Conservation (phyloP, 2,113 vertebrate genomes). For the Panthera leo region DNA sequence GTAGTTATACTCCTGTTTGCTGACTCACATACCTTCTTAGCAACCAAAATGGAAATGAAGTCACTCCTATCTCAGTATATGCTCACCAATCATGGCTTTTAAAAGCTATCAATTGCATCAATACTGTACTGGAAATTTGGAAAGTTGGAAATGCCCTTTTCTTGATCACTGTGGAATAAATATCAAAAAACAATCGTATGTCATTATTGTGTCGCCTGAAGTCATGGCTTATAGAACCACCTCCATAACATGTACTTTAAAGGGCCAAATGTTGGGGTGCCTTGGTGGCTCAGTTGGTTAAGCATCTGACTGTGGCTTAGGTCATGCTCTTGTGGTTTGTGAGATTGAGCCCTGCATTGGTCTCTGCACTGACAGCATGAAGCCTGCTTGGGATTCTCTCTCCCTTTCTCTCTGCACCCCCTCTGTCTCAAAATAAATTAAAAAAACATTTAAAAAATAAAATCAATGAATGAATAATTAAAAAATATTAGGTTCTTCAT, state of each 20-base stretch:
- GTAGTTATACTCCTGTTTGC: constrained; percentile 56
- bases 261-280: not conserved
- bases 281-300: too few species aligned
- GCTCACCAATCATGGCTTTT: constrained; percentile 51
- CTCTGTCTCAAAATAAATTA: too few species aligned
- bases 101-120: constrained; percentile 63
- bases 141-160: constrained; percentile 64
- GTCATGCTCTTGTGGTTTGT: too few species aligned
- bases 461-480: too few species aligned
- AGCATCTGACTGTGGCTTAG: too few species aligned
- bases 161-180: constrained; percentile 74
- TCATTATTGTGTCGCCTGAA: not conserved
- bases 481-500: not conserved
- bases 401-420: too few species aligned
- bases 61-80: constrained; percentile 60
- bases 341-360: too few species aligned
- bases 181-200: constrained; percentile 67
- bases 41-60: constrained; percentile 69
- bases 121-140: constrained; percentile 68
- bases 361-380: too few species aligned
- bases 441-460: too few species aligned
- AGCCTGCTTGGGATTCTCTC: too few species aligned
- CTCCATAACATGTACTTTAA: not conserved
- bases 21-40: constrained; percentile 70
- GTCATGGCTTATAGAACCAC: constrained; percentile 65